Percentiles rank a stretch among this genome's conserved stretches.
Evolutionary conservation across 2,888 invertebrate genomes (phyloP).

Genomic region (Lycophotia porphyrea): DNA sequence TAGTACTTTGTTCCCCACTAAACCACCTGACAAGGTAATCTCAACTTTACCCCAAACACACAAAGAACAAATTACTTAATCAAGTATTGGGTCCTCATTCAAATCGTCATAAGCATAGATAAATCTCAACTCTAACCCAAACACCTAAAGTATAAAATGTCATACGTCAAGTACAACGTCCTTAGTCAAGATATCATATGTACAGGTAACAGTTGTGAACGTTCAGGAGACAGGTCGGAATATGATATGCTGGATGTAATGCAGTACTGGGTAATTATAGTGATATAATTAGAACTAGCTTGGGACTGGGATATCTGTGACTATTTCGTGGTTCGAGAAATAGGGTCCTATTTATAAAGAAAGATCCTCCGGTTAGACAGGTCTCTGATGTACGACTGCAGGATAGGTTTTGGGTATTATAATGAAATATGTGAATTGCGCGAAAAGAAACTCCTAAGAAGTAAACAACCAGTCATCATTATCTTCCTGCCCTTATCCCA

Average conservation of each 20-base stretch:
- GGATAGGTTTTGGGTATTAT: neutral
- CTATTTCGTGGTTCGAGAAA: neutral
- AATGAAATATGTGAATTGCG: neutral
- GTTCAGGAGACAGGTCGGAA: conserved; percentile 64
- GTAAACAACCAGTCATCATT: too few relatives aligned
- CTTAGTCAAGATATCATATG: conserved; percentile 49
- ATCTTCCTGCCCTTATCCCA: too few relatives aligned
- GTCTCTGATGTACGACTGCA: neutral
- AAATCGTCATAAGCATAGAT: neutral
- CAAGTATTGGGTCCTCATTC: neutral
- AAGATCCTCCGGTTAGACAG: neutral
- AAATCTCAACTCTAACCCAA: conserved; percentile 16
- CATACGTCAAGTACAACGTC: conserved; percentile 5
- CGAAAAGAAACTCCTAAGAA: neutral
- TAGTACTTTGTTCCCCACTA: neutral
- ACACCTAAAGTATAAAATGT: neutral
- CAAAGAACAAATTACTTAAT: neutral
- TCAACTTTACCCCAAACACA: neutral
- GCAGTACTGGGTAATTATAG: conserved; percentile 21
- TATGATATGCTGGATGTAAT: conserved; percentile 51
- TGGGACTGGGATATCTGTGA: neutral
- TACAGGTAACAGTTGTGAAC: conserved; percentile 53
- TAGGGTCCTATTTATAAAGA: too few relatives aligned
- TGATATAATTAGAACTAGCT: conserved; percentile 23
- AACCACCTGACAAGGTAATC: neutral